Base-by-base conservation (phyloP, 2,113 vertebrate species). In the Psittacus erithacus region DNA sequence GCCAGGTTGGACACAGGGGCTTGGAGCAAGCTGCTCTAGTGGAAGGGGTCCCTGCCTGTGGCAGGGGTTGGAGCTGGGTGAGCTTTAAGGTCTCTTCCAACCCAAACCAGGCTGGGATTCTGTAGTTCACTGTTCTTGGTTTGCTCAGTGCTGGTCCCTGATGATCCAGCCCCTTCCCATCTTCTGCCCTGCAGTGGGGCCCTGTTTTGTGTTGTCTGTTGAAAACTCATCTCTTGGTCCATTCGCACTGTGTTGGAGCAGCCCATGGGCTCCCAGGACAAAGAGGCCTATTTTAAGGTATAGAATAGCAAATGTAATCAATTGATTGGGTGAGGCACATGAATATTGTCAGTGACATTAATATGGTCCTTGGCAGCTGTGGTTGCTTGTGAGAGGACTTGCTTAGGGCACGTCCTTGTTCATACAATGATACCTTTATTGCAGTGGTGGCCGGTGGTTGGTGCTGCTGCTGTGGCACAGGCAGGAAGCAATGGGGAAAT, bases 131-230 rank as follows among this genome's bases (percentile, higher is more conserved):
- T 59, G 33, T 59, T 55, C 29, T 11, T 19, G 52, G 11, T 55
- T 18, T 23, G 10, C 15, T 59, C 55, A 22, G 8, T 23, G 31
- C 31, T 2, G 13, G 55, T 57, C 13, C 33, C 8, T 57, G 12
- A 57, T n/a, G 31, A 6, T 57, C 9, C 55, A 19, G 38, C 43
- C 38, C 25, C 22, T 16, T 11, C 77, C 43, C 13, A 11, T 10
- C 15, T 3, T 19, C 16, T 10, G 2, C 35, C 52, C 25, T 6
- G 22, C 1, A 16, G 2, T 1, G 1, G 11, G 16, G 18, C 7
- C 16, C 50, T 6, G 7, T 7, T n/a, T 18, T 27, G 64, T 6
- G 0, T 50, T 44, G 0, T 38, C 22, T 4, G 2, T 4, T 4
- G 15, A 13, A 24, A 41, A 41, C 14, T 2, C 5, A 8, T 6